phyloP scores from a whole-genome alignment of 1,140 invertebrate genomes.

The Drosophila gunungcola region DNA sequence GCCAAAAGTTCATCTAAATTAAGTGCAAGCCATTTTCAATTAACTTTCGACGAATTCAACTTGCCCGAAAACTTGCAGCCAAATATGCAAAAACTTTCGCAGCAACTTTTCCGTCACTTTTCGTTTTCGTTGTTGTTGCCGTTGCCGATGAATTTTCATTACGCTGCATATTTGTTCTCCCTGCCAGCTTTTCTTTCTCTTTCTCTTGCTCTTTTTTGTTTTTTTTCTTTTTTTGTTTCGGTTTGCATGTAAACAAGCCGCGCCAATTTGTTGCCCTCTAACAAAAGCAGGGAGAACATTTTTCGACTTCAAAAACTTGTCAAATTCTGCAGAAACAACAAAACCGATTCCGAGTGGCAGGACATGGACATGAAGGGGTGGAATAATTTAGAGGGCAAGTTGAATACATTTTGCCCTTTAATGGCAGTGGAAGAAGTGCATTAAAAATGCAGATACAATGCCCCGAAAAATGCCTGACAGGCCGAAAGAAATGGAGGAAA shows the following conservation, averaged over 20 bases:
- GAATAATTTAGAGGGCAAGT: conserved; percentile 61
- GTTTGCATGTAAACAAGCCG: conserved; percentile 74
- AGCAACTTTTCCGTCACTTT: conserved; percentile 41
- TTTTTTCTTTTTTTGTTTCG: conserved; percentile 1
- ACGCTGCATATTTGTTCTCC: conserved; percentile 72
- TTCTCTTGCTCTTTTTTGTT: not conserved
- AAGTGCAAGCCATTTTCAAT: conserved; percentile 77
- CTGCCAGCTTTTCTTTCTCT: conserved; percentile 7
- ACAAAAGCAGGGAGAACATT: conserved; percentile 27
- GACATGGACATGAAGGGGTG: conserved; percentile 15
- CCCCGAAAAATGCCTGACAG: conserved; percentile 51
- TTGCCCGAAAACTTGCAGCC: conserved; percentile 64
- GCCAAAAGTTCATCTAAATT: conserved; percentile 70
- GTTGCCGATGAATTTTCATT: conserved; percentile 76
- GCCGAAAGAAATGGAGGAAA: conserved; percentile 17
- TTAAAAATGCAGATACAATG: conserved; percentile 79
- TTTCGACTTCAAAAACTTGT: conserved; percentile 53
- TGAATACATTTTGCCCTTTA: conserved; percentile 74
- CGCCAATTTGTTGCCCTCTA: conserved; percentile 66
- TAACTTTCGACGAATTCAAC: conserved; percentile 65
- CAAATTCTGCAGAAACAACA: conserved; percentile 46
- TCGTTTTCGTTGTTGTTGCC: conserved; percentile 31
- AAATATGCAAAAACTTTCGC: conserved; percentile 66
- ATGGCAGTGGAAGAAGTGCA: conserved; percentile 60
- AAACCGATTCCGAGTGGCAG: conserved; percentile 45